Evolutionary conservation across 2,113 vertebrate genomes (phyloP).

Genomic region (Syrrhaptes paradoxus): DNA sequence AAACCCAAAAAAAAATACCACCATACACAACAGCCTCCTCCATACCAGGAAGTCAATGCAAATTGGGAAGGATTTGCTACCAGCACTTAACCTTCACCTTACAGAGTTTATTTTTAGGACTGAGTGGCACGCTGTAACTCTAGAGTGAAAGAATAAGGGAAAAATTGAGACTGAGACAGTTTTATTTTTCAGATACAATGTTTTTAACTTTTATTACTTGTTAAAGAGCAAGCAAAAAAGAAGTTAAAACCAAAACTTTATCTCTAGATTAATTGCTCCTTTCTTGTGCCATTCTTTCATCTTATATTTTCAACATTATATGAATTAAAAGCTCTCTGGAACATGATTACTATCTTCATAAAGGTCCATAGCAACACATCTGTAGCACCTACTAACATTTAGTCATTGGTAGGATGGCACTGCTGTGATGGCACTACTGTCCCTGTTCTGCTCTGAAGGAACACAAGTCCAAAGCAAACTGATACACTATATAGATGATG

Average conservation of each 20-base stretch:
- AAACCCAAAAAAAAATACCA: not conserved
- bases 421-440: not conserved
- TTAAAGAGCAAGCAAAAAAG: not conserved
- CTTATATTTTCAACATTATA: not conserved
- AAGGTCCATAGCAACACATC: not conserved
- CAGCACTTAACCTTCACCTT: constrained; percentile 33
- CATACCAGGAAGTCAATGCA: not conserved
- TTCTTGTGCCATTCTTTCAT: not conserved
- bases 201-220: not conserved
- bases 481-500: not conserved
- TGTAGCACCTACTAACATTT: not conserved
- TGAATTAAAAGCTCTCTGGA: not conserved
- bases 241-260: not conserved
- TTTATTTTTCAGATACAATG: not conserved
- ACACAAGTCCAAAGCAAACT: not conserved
- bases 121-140: not conserved
- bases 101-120: not conserved
- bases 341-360: not conserved
- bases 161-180: not conserved
- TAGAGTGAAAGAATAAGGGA: not conserved
- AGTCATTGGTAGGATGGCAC: not conserved
- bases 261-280: not conserved
- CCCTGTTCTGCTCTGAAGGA: not conserved
- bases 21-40: not conserved
- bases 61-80: constrained; percentile 22